Conservation (phyloP, 2,113 vertebrate genomes). For the Pelvicachromis taeniatus region DNA sequence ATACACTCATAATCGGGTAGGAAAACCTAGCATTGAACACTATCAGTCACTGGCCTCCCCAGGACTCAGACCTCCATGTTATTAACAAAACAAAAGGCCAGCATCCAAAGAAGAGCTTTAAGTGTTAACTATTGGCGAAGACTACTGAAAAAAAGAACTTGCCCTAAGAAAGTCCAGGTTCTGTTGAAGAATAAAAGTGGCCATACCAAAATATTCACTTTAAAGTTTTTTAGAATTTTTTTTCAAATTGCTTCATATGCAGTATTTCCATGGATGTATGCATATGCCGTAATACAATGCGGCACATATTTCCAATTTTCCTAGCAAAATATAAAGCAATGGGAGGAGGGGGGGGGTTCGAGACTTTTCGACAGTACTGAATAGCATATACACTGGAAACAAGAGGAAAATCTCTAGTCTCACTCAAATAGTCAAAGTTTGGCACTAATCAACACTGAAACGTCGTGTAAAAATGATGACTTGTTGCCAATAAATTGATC, state of each 20-base stretch:
- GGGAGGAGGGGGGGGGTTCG: not conserved
- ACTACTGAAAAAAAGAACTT: not conserved
- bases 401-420: not conserved
- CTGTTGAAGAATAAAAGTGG: not conserved
- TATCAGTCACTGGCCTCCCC: not conserved
- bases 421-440: not conserved
- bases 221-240: too few relatives aligned
- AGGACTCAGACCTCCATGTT: not conserved
- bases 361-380: not conserved
- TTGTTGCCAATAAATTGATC: not conserved
- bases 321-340: not conserved
- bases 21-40: not conserved
- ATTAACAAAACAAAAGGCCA: not conserved
- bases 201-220: too few relatives aligned
- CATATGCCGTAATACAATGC: accelerated
- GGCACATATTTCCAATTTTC: not conserved
- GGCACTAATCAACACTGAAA: not conserved
- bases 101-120: not conserved
- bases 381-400: not conserved
- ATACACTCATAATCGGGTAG: not conserved
- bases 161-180: too few relatives aligned
- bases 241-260: not conserved
- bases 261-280: not conserved
- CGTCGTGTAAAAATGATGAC: accelerated
- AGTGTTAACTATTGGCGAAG: not conserved